Evolutionary conservation across 2,888 invertebrate species (phyloP), one percentile per base, ranked within the genome.

Genomic region (Drosophila mettleri): DNA sequence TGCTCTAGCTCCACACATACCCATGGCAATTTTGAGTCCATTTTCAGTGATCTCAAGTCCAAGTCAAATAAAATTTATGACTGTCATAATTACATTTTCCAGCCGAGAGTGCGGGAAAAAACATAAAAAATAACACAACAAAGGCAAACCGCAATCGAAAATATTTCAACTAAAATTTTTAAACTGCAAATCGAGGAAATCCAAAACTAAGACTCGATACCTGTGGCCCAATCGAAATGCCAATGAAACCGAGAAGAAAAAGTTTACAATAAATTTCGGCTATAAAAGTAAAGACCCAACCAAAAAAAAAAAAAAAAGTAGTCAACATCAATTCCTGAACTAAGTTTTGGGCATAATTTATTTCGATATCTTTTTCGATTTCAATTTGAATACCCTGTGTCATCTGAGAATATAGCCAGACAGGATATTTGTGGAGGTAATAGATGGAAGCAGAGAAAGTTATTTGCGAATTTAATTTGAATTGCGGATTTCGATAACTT

Each of bases 331-430:
- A 51, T 59, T 63, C 27, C 57, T 52, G 54, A 67, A 79, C 53
- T 63, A 38, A 82, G 71, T 77, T 82, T 81, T 76, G 41, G 62
- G 52, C 61, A 65, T 70, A 73, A 80, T 81, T 75, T 72, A 80
- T 80, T 75, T 75, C 58, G 66, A 53, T 61, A 71, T 48, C 57
- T 57, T 71, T 74, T 64, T 57, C 48, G 46, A 57, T 59, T 54
- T 34, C 71, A 54, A 48, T 75, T 61, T 41, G 3, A 8, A 49
- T 63, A 51, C 66, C 52, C 62, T 64, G 31, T 20, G 36, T 0
- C 22, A 2, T 18, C 14, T 36, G 0, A 0, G 10, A 10, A 3
- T 7, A 1, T 0, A 20, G 12, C 2, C 39, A 14, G 39, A 3
- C 22, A 6, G n/a, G 3, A 9, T 24, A 14, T 2, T 29, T n/a